Conservation (phyloP, 2,797 vertebrate genomes). For the Mormyrops boulengeri region DNA sequence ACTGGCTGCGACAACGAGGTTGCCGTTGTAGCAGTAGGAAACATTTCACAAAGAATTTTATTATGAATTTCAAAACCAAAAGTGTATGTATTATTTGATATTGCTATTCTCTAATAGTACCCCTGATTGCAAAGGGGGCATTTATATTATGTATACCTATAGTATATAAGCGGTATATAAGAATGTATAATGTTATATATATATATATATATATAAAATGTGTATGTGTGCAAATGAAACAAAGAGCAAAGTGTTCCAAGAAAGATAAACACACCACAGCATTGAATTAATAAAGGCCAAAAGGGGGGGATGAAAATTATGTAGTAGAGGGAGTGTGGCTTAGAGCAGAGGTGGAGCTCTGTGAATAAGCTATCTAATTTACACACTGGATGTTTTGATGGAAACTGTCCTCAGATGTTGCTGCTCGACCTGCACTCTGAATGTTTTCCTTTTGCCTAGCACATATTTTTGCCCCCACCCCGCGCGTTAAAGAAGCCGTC, state of each 20-base stretch:
- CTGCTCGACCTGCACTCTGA: slow-evolving; percentile 46
- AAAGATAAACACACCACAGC: slow-evolving; percentile 13
- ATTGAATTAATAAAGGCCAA: slow-evolving; percentile 21
- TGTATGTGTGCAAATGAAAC: slow-evolving; percentile 9
- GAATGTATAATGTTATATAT: slow-evolving; percentile 19
- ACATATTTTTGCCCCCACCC: background rate
- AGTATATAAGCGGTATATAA: background rate
- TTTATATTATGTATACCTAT: background rate
- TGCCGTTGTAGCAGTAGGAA: slow-evolving; percentile 43
- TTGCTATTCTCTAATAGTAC: background rate
- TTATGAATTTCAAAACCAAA: background rate
- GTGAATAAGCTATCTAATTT: slow-evolving; percentile 67
- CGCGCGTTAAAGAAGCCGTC: background rate
- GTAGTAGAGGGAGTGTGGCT: background rate
- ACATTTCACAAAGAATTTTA: slow-evolving; percentile 39
- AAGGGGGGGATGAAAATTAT: background rate
- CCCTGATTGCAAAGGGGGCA: background rate
- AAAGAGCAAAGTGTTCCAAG: slow-evolving; percentile 26
- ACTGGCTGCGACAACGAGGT: slow-evolving; percentile 23
- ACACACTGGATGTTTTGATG: slow-evolving; percentile 71
- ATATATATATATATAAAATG: slow-evolving; percentile 2
- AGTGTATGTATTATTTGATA: background rate
- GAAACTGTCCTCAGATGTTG: slow-evolving; percentile 62
- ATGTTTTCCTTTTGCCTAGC: background rate
- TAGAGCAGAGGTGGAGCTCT: slow-evolving; percentile 30